phyloP scores from a whole-genome alignment of 2,113 vertebrate species.

The Grantiella picta region DNA sequence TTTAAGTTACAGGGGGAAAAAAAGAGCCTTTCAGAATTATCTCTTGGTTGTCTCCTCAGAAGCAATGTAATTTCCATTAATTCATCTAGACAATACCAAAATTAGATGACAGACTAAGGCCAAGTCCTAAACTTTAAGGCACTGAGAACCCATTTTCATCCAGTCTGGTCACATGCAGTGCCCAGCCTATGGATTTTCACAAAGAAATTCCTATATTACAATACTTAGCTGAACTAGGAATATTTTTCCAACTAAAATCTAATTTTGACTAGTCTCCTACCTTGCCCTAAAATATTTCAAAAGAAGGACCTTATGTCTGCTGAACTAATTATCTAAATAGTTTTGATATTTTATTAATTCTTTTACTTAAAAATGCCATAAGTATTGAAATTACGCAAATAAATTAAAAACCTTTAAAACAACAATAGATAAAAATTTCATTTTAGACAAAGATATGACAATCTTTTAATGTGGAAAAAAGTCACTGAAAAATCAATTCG shows the following conservation, averaged over 20 bases:
- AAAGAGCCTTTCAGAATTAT: neutral
- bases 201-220: neutral
- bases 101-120: neutral
- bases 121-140: neutral
- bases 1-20: neutral
- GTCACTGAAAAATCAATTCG: neutral
- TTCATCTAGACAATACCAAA: neutral
- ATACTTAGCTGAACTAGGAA: neutral
- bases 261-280: neutral
- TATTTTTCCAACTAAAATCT: neutral
- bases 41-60: neutral
- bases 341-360: neutral
- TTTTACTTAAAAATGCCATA: neutral
- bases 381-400: neutral
- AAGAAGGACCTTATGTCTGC: neutral
- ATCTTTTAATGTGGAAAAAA: neutral
- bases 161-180: neutral
- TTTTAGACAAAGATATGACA: neutral
- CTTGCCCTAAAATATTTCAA: neutral
- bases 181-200: neutral
- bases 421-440: neutral
- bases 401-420: neutral
- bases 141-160: neutral
- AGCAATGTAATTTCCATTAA: neutral
- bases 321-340: neutral